A percentile compares a stretch with the other conserved stretches of the same genome.
Evolutionary conservation across 2,797 vertebrate species (phyloP).

Genomic region (Coracias cyanogaster): DNA sequence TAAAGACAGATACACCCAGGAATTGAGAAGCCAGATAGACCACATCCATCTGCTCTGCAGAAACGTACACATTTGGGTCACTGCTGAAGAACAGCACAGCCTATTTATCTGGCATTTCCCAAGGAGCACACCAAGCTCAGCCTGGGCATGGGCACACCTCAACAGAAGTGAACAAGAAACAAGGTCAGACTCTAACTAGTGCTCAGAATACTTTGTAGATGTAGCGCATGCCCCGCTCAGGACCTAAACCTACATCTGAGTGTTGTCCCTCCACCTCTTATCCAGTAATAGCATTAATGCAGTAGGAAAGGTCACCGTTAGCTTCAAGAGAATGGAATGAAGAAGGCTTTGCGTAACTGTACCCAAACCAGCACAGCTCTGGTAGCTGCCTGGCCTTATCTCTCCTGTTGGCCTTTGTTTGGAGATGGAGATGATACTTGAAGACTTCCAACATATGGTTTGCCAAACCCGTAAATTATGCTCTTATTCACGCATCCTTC

Average conservation of each 20-base stretch:
- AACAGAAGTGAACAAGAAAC: neutral
- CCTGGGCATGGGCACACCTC: neutral
- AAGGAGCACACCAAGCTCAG: neutral
- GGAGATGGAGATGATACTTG: neutral
- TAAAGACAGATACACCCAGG: neutral
- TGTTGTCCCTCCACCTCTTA: neutral
- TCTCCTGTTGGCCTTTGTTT: conserved; percentile 13
- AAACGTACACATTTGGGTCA: accelerated
- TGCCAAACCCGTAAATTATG: conserved; percentile 12
- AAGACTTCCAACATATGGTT: neutral
- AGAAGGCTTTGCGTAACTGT: neutral
- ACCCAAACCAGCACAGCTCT: neutral
- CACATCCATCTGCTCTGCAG: neutral
- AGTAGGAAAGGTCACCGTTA: neutral
- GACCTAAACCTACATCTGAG: neutral
- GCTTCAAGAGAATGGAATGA: neutral
- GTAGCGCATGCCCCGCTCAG: neutral
- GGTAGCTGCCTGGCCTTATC: neutral
- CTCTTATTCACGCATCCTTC: conserved; percentile 4
- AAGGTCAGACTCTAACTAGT: neutral
- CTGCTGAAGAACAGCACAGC: neutral
- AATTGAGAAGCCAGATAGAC: accelerated
- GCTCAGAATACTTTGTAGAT: accelerated
- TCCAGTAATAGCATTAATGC: accelerated
- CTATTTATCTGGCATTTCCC: neutral